Conservation (phyloP, 2,888 invertebrate species). For the Galerucella nymphaeae region DNA sequence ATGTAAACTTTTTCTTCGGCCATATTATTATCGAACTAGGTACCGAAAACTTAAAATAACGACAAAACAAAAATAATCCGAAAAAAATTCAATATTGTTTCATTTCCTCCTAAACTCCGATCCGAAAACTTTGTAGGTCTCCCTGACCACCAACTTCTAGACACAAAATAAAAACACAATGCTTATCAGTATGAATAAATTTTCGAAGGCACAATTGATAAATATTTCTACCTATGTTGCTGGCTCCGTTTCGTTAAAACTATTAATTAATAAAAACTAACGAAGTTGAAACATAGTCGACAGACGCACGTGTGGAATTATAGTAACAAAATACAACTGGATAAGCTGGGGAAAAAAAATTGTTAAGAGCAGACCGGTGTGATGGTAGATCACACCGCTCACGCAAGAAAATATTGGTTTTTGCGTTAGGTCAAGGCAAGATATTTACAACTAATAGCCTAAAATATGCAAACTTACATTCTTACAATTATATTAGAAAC, state of each 20-base stretch:
- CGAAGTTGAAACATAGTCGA: neutral
- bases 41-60: slow-evolving; percentile 19
- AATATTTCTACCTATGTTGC: neutral
- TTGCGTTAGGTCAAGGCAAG: slow-evolving; percentile 7
- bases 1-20: slow-evolving; percentile 57
- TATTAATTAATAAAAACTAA: neutral
- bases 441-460: neutral
- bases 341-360: neutral
- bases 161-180: slow-evolving; percentile 14
- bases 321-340: neutral
- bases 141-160: slow-evolving; percentile 4
- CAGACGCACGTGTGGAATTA: slow-evolving; percentile 2
- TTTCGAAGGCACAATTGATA: neutral
- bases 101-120: slow-evolving; percentile 14
- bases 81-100: slow-evolving; percentile 10
- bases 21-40: slow-evolving; percentile 38
- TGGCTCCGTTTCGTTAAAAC: neutral
- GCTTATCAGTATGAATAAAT: neutral
- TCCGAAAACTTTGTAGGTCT: slow-evolving; percentile 13
- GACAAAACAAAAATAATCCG: neutral
- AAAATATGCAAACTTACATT: neutral
- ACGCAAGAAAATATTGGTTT: neutral
- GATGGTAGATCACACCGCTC: neutral
- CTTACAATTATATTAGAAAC: neutral
- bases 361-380: slow-evolving; percentile 7